These are phyloP conservation scores for Stenoptilia bipunctidactyla DNA, from an alignment of 2,888 invertebrate genomes.

Conservation along the genomic window DNA sequence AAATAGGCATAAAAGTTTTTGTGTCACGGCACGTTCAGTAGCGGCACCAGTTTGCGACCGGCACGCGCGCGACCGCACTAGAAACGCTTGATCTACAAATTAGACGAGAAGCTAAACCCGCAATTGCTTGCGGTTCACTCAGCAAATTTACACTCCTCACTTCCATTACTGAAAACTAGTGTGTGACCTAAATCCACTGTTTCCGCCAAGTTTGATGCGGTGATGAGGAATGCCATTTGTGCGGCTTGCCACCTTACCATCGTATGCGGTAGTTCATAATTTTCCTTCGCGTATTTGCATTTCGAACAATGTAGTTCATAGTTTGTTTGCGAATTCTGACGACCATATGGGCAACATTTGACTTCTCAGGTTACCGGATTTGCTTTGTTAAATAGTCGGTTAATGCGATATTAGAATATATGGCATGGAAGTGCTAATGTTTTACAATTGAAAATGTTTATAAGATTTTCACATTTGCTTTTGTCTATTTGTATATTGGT, in stretches of 20 bases:
- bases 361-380: too few relatives aligned
- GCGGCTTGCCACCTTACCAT: slow-evolving; percentile 41
- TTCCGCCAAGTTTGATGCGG: slow-evolving; percentile 43
- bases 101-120: slow-evolving; percentile 34
- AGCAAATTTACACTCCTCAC: slow-evolving; percentile 32
- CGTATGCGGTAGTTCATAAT: slow-evolving; percentile 35
- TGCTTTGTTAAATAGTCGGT: too few relatives aligned
- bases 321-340: too few relatives aligned
- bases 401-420: too few relatives aligned
- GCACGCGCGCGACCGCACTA: slow-evolving; percentile 49
- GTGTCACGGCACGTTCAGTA: slow-evolving; percentile 20
- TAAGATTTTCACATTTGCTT: too few relatives aligned
- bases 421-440: too few relatives aligned
- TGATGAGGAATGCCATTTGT: slow-evolving; percentile 52
- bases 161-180: slow-evolving; percentile 50
- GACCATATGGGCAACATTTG: too few relatives aligned
- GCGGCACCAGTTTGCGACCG: slow-evolving; percentile 46
- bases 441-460: too few relatives aligned
- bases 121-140: slow-evolving; percentile 57
- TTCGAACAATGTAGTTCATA: slow-evolving; percentile 8
- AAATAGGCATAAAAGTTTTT: slow-evolving; percentile 15
- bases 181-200: slow-evolving; percentile 55
- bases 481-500: too few relatives aligned
- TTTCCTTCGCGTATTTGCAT: slow-evolving; percentile 39
- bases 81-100: slow-evolving; percentile 56